phyloP scores from a whole-genome alignment of 2,113 vertebrate genomes.

The Panurus biarmicus region DNA sequence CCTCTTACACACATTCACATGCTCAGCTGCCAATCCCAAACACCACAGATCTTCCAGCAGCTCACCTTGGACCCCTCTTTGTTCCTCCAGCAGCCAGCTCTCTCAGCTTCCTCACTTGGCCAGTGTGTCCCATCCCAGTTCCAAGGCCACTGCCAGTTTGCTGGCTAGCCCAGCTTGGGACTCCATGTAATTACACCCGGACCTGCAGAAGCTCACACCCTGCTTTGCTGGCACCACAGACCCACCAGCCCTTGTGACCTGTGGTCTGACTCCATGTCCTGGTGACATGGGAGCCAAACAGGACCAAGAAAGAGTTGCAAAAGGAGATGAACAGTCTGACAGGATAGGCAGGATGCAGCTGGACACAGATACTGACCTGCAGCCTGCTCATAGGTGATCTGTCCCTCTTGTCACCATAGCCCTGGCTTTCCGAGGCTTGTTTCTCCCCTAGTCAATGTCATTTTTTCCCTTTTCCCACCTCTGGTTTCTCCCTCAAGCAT shows the following conservation, averaged over 20 bases:
- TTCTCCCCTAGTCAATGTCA: neutral
- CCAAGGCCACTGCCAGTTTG: fast-evolving
- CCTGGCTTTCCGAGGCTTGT: neutral
- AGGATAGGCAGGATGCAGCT: neutral
- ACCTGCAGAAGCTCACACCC: neutral
- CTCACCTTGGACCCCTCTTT: neutral
- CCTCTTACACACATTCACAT: fast-evolving
- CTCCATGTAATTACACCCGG: fast-evolving
- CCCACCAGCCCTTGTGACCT: fast-evolving
- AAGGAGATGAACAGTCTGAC: neutral
- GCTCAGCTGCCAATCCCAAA: neutral
- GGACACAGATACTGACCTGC: fast-evolving
- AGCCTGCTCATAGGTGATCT: neutral
- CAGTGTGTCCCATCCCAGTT: fast-evolving
- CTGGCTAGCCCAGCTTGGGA: neutral
- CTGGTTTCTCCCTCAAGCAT: neutral
- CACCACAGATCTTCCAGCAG: neutral
- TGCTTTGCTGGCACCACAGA: neutral
- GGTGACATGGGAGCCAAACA: neutral
- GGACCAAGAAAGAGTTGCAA: neutral
- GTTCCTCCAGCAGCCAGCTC: neutral
- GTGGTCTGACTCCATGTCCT: neutral
- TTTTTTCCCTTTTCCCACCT: neutral
- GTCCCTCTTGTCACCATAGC: neutral
- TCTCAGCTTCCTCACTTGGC: neutral